phyloP scores from a whole-genome alignment of 2,888 invertebrate genomes.

The Leptinotarsa haldemani region DNA sequence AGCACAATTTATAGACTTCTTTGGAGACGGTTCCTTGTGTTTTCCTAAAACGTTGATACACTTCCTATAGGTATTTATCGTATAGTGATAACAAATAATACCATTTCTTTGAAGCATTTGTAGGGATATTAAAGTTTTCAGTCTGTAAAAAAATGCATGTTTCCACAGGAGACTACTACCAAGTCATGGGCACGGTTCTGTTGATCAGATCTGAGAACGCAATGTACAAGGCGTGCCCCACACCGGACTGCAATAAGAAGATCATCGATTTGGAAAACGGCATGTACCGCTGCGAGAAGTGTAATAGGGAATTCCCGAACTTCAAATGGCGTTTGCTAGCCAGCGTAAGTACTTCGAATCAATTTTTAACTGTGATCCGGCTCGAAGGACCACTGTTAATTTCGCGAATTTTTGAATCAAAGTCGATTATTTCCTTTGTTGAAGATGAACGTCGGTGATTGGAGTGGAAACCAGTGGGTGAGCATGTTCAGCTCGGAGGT shows the following conservation, averaged over 20 bases:
- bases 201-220: slow-evolving; percentile 85
- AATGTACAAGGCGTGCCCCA: slow-evolving; percentile 92
- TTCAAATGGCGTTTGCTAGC: slow-evolving; percentile 89
- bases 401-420: not conserved
- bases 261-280: slow-evolving; percentile 89
- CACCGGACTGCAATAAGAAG: slow-evolving; percentile 94
- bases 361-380: not conserved
- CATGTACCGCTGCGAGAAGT: slow-evolving; percentile 94
- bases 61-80: no score
- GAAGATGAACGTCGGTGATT: slow-evolving; percentile 88
- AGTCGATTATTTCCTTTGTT: slow-evolving; percentile 10
- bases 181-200: slow-evolving; percentile 81
- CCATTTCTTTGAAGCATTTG: no score
- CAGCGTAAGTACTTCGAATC: slow-evolving; percentile 72
- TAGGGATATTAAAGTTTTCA: no score
- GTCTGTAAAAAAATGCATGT: no score
- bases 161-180: slow-evolving; percentile 77
- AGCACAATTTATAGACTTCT: no score
- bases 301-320: slow-evolving; percentile 83
- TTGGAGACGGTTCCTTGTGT: no score
- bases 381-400: slow-evolving; percentile 1
- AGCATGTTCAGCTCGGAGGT: slow-evolving; percentile 90
- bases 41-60: no score
- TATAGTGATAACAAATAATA: no score
- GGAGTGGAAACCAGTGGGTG: slow-evolving; percentile 88